phyloP scores from a whole-genome alignment of 2,113 vertebrate genomes.

The Apteryx owenii region DNA sequence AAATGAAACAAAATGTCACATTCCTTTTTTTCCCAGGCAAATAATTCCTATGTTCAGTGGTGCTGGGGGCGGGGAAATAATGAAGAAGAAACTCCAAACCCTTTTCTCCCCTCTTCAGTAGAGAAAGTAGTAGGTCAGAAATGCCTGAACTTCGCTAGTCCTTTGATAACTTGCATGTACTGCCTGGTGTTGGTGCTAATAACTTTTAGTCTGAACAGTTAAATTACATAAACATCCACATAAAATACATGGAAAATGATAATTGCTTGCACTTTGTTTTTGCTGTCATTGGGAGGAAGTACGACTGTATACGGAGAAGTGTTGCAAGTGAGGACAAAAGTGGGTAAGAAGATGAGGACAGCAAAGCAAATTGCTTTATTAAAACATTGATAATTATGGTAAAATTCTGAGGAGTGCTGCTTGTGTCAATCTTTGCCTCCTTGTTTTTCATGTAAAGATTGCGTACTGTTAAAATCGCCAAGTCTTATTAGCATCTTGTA shows the following conservation, averaged over 20 bases:
- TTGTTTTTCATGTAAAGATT: not conserved
- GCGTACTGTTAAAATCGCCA: not conserved
- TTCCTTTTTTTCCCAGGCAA: not conserved
- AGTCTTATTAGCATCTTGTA: not conserved
- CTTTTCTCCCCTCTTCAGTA: not conserved
- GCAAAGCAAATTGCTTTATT: not conserved
- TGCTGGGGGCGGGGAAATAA: rapidly evolving
- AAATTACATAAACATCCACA: not conserved
- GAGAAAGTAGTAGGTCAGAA: not conserved
- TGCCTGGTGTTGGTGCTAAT: not conserved
- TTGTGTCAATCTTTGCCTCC: rapidly evolving
- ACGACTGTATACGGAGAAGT: not conserved
- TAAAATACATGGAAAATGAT: not conserved
- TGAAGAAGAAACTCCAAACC: not conserved
- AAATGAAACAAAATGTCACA: not conserved
- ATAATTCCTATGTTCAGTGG: not conserved
- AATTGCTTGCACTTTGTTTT: not conserved
- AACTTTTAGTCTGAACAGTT: not conserved
- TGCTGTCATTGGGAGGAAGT: not conserved
- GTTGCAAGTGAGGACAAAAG: not conserved
- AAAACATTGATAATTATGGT: not conserved
- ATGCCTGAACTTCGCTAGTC: not conserved
- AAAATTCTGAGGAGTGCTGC: not conserved
- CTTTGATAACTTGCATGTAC: not conserved
- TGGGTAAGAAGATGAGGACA: not conserved